phyloP scores from a whole-genome alignment of 2,888 invertebrate species.

The Elmis aenea region DNA sequence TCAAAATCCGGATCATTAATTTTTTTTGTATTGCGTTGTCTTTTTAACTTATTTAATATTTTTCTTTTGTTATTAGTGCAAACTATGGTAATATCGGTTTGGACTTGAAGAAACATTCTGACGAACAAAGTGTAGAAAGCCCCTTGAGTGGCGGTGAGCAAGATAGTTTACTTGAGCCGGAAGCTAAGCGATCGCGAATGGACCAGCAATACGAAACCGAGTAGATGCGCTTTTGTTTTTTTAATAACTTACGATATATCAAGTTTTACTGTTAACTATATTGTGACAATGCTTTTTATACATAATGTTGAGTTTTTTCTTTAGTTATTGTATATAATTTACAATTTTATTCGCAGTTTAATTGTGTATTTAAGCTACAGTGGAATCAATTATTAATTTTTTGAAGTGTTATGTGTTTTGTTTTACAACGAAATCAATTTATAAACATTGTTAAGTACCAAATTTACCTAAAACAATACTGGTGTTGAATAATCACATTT shows the following conservation, averaged over 20 bases:
- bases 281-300: too few relatives aligned
- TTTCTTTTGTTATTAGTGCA: slow-evolving; percentile 31
- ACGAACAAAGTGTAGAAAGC: slow-evolving; percentile 40
- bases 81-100: slow-evolving; percentile 37
- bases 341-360: neutral
- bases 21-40: too few relatives aligned
- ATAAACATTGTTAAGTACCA: too few relatives aligned
- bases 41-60: too few relatives aligned
- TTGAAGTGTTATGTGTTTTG: neutral
- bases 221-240: slow-evolving; percentile 23
- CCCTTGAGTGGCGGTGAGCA: slow-evolving; percentile 37
- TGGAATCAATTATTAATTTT: neutral
- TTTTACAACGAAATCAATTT: too few relatives aligned
- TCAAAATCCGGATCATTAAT: too few relatives aligned
- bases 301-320: neutral
- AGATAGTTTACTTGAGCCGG: slow-evolving; percentile 40
- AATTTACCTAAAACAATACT: too few relatives aligned
- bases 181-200: slow-evolving; percentile 39
- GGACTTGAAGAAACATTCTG: slow-evolving; percentile 43
- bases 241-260: neutral
- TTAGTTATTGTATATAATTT: neutral
- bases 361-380: too few relatives aligned
- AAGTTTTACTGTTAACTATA: too few relatives aligned
- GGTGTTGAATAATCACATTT: too few relatives aligned
- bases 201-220: slow-evolving; percentile 43